A percentile compares a stretch with the other conserved stretches of the same genome.
phyloP scores from a whole-genome alignment of 2,113 vertebrate species.

The Macquaria australasica region DNA sequence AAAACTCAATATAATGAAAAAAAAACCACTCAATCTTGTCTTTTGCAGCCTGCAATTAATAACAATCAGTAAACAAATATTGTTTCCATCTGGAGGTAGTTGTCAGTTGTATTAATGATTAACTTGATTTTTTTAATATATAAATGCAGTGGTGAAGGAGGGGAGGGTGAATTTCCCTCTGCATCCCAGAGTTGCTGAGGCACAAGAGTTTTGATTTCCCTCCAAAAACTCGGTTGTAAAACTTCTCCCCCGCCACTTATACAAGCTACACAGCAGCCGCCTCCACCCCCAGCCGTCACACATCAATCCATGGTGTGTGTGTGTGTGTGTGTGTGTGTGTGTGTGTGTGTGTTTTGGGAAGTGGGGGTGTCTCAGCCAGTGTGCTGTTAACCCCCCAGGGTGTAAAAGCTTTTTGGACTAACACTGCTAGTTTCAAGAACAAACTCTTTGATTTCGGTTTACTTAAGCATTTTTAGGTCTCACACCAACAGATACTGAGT shows the following conservation, averaged over 20 bases:
- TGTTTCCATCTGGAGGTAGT: slow-evolving; percentile 33
- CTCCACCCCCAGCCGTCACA: slow-evolving; percentile 71
- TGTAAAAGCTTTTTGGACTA: slow-evolving; percentile 65
- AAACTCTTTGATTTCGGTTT: slow-evolving; percentile 57
- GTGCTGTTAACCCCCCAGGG: slow-evolving; percentile 70
- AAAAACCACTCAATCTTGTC: slow-evolving; percentile 29
- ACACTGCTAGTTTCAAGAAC: slow-evolving; percentile 54
- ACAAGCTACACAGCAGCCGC: slow-evolving; percentile 62
- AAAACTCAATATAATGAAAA: slow-evolving; percentile 53
- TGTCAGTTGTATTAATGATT: slow-evolving; percentile 2
- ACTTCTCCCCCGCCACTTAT: slow-evolving; percentile 61
- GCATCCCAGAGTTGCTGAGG: slow-evolving; percentile 4
- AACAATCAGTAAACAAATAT: slow-evolving; percentile 42
- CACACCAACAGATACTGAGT: background rate
- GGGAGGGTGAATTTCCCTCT: slow-evolving; percentile 18
- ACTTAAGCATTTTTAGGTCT: slow-evolving; percentile 11
- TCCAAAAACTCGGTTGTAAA: slow-evolving; percentile 79
- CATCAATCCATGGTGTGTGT: slow-evolving; percentile 71
- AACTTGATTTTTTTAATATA: background rate
- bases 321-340: slow-evolving; percentile 51
- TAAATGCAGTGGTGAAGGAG: background rate
- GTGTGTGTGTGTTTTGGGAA: slow-evolving; percentile 57
- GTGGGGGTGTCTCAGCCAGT: slow-evolving; percentile 60
- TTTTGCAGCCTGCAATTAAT: slow-evolving; percentile 25
- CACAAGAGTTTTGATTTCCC: slow-evolving; percentile 76